phyloP scores from a whole-genome alignment of 2,113 vertebrate genomes.

The Carassius carassius region DNA sequence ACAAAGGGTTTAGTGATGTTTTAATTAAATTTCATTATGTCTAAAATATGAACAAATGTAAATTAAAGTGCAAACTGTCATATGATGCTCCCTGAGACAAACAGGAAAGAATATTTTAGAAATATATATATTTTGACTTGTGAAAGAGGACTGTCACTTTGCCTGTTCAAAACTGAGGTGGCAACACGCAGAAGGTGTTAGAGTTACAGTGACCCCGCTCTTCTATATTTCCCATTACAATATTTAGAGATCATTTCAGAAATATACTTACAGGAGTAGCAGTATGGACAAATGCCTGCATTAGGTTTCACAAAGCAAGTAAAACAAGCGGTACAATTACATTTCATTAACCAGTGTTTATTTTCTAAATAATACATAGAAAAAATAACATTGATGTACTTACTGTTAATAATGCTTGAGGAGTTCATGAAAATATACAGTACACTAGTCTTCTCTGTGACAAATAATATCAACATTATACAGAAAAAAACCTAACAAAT shows the following conservation, averaged over 20 bases:
- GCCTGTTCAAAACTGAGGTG: background rate
- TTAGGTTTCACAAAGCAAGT: background rate
- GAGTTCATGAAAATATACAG: slow-evolving; percentile 65
- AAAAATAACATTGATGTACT: slow-evolving; percentile 59
- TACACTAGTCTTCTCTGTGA: slow-evolving; percentile 61
- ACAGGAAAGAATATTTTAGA: background rate
- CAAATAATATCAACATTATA: slow-evolving; percentile 50
- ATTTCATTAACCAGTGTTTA: slow-evolving; percentile 65
- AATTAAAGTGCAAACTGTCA: background rate
- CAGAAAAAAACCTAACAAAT: too few species aligned
- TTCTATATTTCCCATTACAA: background rate
- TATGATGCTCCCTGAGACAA: background rate
- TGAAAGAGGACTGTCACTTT: too few species aligned
- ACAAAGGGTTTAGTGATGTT: background rate
- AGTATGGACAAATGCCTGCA: background rate
- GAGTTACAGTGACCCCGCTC: too few species aligned
- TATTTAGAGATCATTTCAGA: background rate
- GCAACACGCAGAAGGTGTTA: too few species aligned
- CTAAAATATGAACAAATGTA: background rate
- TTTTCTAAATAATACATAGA: slow-evolving; percentile 66
- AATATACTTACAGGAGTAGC: background rate
- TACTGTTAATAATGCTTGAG: slow-evolving; percentile 58
- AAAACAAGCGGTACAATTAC: slow-evolving; percentile 19
- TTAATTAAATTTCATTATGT: background rate
- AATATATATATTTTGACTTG: too few species aligned